Base-by-base conservation (phyloP, 2,888 invertebrate species). In the Andrena marginata region DNA sequence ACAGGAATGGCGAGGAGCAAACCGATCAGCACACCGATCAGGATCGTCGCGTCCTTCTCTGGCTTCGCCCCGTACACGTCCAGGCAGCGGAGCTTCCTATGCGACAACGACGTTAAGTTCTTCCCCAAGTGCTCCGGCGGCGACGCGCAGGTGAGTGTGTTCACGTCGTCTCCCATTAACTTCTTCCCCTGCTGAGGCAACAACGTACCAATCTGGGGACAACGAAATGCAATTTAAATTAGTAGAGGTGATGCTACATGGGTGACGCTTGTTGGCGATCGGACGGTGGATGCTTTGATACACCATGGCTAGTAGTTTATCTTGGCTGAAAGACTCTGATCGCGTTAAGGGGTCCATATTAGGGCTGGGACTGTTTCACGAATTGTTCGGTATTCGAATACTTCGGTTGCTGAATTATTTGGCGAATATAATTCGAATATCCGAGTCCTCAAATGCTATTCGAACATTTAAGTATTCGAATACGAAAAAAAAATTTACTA, bases 11-110 rank as follows among this genome's bases (percentile, higher is more conserved):
- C 96, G 13, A 97, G 91, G 0, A 97, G 94, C 0, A 96, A 94
- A 60, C 96, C 97, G 68, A 97, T 95, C 7, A 97, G 94, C 0
- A 97, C 94, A 0, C 96, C 97, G 0, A 97, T 95, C 31, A 97
- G 94, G 35, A 97, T 94, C 5, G 96, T 95, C 0, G 96, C 97
- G 87, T 97, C 97, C 48, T 94, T 95, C 91, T 96, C 96, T 0
- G 97, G 96, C 64, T 95, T 94, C 68, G 96, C 95, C 0, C 96
- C 96, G 88, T 96, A 96, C 5, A 94, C 91, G 94, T 97, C 97
- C 20, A 96, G 93, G 87, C 97, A 97, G 6, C 97, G 94, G 95
- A 97, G 95, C 69, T 96, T 95, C 1, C 94, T 94, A 0, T 95
- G 93, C 63, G 95, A 94, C 0, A 97, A 92, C 0, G 96, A 95